phyloP scores from a whole-genome alignment of 2,797 vertebrate species.

The Cottoperca gobio region DNA sequence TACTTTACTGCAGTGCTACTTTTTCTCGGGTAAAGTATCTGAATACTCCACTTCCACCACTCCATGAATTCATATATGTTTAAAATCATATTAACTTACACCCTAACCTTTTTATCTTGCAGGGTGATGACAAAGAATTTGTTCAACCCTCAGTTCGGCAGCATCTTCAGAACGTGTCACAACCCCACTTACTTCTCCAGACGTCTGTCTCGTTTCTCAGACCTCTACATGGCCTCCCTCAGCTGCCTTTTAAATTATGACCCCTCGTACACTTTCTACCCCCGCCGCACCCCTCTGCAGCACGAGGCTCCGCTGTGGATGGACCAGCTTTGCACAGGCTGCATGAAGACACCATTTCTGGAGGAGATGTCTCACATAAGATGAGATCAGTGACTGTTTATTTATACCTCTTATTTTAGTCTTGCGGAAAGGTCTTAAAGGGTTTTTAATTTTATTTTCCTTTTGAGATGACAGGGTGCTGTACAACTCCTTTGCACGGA shows the following conservation, averaged over 20 bases:
- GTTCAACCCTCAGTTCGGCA: slow-evolving; percentile 91
- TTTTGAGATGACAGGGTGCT: slow-evolving; percentile 24
- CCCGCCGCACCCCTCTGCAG: slow-evolving; percentile 88
- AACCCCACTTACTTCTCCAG: slow-evolving; percentile 91
- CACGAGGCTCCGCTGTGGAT: slow-evolving; percentile 91
- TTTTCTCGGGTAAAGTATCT: not conserved
- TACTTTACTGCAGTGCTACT: not conserved
- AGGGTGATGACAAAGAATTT: slow-evolving; percentile 89
- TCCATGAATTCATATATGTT: not conserved
- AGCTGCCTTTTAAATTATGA: slow-evolving; percentile 90
- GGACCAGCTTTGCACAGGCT: slow-evolving; percentile 91
- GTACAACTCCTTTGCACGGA: slow-evolving; percentile 12
- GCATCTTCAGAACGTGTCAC: slow-evolving; percentile 90
- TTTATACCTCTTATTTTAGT: slow-evolving; percentile 16
- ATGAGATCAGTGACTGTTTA: slow-evolving; percentile 71
- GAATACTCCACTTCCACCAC: not conserved
- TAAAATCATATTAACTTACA: not conserved
- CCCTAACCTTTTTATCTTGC: not conserved
- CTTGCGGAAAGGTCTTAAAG: no score
- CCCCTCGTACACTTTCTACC: slow-evolving; percentile 86
- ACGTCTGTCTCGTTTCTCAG: slow-evolving; percentile 88
- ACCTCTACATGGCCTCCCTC: slow-evolving; percentile 89
- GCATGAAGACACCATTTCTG: slow-evolving; percentile 87
- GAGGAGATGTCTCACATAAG: slow-evolving; percentile 89
- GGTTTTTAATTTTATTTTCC: no score